Base-by-base conservation (phyloP, 2,797 vertebrate species). In the Darevskia mixta region DNA sequence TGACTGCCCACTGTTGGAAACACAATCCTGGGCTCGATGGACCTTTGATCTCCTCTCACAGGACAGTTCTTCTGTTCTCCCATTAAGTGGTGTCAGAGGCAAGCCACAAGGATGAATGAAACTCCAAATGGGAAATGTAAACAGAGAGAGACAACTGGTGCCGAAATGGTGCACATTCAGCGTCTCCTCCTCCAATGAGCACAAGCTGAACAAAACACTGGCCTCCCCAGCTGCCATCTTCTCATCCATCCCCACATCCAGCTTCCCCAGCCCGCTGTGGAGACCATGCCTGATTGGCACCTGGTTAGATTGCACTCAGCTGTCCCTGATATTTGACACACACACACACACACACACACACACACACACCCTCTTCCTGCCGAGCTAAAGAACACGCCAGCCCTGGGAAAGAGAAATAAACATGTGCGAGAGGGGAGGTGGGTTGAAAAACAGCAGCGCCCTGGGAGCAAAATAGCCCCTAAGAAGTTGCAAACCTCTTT, bases 291-390 rank as follows among this genome's bases (percentile, higher is more conserved):
- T 84, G 89, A 90, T 87, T 90, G 85, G 69, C 89, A 90, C 85
- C 86, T 80, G 85, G 82, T 87, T 80, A 80, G 89, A 38, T 23
- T 27, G 69, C 32, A 80, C 32, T 87, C 89, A 90, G 89, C 89
- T 90, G 89, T 90, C 81, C 67, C 85, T 90, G 89, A 90, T 87
- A 90, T 87, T 80, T 80, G 81, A 90, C 85, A 87, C 82, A 87
- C n/a, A 75, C 29, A 79, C 23, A 43, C 71, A 58, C 55, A 64
- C 20, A 27, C 17, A n/a, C n/a, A n/a, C n/a, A n/a, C n/a, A n/a
- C n/a, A 41, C 38, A 41, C 38, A 41, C 38, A 41, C 38, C 61
- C 49, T 55, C 67, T 83, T 58, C 81, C 66, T 25, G n/a, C 55
- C 69, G 41, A 78, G 80, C 64, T 84, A 78, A 82, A 78, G 79